Evolutionary conservation across 1,140 invertebrate genomes (phyloP).

Genomic region (Lepidurus apus): DNA sequence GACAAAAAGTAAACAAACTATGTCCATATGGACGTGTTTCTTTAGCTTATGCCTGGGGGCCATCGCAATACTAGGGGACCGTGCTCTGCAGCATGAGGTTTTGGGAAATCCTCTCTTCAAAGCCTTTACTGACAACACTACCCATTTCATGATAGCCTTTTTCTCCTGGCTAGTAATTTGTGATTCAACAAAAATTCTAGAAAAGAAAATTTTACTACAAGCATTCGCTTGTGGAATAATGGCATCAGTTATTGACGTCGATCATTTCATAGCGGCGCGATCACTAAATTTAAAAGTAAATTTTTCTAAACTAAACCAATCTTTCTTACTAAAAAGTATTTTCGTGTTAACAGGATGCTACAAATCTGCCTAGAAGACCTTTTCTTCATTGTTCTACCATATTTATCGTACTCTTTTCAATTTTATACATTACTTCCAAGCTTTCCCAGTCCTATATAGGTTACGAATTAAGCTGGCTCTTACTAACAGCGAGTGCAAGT

Average conservation of each 20-base stretch:
- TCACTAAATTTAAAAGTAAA: background rate
- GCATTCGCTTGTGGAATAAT: background rate
- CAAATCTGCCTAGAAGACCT: background rate
- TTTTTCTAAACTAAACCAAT: background rate
- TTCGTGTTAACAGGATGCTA: background rate
- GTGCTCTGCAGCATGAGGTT: background rate
- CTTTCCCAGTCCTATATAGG: background rate
- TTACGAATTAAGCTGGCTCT: background rate
- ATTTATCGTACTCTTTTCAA: background rate
- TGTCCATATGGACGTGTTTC: slow-evolving; percentile 10
- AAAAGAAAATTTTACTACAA: background rate
- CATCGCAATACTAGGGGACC: background rate
- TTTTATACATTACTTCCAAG: background rate
- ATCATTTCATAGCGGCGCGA: background rate
- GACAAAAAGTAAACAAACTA: background rate
- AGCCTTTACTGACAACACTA: background rate
- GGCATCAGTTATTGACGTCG: background rate
- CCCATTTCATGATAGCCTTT: background rate
- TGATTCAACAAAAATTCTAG: background rate
- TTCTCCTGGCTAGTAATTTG: background rate
- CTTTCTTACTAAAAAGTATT: background rate
- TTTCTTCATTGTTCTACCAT: slow-evolving; percentile 1
- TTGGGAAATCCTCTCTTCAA: background rate
- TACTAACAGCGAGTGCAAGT: background rate
- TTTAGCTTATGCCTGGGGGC: background rate